Percentiles rank a stretch among this genome's conserved stretches.
Conservation (phyloP, 2,797 vertebrate genomes). For the Thamnophis elegans region DNA sequence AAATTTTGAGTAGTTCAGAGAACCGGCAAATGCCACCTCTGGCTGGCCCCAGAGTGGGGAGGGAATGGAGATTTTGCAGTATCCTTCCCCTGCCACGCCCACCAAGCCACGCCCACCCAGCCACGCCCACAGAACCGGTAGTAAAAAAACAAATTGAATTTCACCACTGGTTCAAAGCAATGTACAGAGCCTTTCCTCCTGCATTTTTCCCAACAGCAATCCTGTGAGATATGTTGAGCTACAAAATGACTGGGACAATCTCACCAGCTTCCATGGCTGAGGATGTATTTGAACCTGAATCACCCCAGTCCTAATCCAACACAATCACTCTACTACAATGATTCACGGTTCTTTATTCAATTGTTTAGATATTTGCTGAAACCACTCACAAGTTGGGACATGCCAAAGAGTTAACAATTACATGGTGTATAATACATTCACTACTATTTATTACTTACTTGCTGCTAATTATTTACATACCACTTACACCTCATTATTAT, state of each 20-base stretch:
- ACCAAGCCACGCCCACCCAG: too few species aligned
- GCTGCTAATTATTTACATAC: background rate
- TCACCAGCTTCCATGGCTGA: background rate
- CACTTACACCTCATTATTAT: background rate
- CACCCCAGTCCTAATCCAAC: background rate
- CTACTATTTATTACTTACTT: background rate
- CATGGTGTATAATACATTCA: background rate
- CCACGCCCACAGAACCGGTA: too few species aligned
- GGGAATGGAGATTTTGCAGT: too few species aligned
- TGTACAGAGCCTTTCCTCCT: background rate
- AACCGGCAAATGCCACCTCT: too few species aligned
- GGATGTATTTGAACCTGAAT: background rate
- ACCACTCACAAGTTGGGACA: background rate
- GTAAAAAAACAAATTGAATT: too few species aligned
- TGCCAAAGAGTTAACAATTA: background rate
- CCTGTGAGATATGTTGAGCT: background rate
- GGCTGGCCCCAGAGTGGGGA: too few species aligned
- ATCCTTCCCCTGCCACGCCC: too few species aligned
- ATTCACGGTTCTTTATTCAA: background rate
- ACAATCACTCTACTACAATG: background rate
- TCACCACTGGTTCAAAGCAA: background rate
- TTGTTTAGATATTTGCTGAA: background rate
- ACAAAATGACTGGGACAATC: background rate
- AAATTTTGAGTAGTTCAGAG: too few species aligned
- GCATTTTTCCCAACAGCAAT: background rate